Conservation (phyloP, 2,113 vertebrate genomes). For the Felis chaus region DNA sequence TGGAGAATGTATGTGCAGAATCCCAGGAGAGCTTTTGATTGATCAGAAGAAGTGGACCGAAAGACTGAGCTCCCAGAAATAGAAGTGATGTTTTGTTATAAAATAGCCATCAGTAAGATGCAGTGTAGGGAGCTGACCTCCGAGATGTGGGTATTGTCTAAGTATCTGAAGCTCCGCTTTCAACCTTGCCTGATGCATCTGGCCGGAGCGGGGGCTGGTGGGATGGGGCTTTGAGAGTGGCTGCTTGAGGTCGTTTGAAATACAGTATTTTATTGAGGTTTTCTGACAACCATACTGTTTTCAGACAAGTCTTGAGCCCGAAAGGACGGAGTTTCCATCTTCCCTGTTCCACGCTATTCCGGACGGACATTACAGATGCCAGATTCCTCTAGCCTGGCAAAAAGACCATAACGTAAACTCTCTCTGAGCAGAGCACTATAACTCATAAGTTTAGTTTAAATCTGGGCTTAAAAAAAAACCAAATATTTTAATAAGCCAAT, state of each 20-base stretch:
- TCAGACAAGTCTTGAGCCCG: neutral
- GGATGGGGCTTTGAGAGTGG: rapidly evolving
- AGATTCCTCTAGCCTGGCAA: slow-evolving; percentile 70
- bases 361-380: slow-evolving; percentile 58
- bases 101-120: rapidly evolving
- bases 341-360: neutral
- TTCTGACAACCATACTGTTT: neutral
- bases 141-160: rapidly evolving
- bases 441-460: slow-evolving; percentile 63
- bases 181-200: neutral
- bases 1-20: neutral
- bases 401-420: slow-evolving; percentile 43
- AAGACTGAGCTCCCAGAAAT: neutral
- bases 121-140: rapidly evolving
- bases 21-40: neutral
- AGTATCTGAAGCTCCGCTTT: rapidly evolving
- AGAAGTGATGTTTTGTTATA: neutral
- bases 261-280: neutral
- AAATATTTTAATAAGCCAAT: slow-evolving; percentile 81
- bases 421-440: slow-evolving; percentile 56
- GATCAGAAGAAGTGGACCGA: neutral
- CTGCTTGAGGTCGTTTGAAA: neutral
- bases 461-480: slow-evolving; percentile 54
- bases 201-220: neutral
- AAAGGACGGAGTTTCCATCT: neutral